A percentile compares a stretch with the other conserved stretches of the same genome.
phyloP scores from a whole-genome alignment of 2,797 vertebrate species.

The Dicrostonyx torquatus region DNA sequence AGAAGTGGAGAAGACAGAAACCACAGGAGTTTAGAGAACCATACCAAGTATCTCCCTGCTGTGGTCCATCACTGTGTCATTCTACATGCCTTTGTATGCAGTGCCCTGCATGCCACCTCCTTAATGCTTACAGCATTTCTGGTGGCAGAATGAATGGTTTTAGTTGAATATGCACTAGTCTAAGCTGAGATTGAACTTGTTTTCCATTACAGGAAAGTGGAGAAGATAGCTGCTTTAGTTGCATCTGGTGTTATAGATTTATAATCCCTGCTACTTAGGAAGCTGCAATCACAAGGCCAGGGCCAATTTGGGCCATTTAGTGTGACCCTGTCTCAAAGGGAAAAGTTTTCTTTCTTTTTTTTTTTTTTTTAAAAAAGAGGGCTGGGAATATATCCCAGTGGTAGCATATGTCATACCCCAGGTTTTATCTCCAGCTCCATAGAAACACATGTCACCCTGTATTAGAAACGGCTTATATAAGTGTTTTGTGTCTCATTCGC shows the following conservation, averaged over 20 bases:
- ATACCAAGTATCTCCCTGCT: too few species aligned
- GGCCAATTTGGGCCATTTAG: neutral
- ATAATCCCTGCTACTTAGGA: neutral
- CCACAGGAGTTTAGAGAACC: neutral
- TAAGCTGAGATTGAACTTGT: neutral
- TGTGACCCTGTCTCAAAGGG: neutral
- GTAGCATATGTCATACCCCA: neutral
- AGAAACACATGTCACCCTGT: neutral
- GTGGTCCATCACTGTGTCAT: neutral
- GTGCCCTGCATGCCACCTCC: fast-evolving
- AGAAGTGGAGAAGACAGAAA: neutral
- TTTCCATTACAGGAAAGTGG: neutral
- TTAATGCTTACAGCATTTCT: neutral
- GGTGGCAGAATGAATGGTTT: neutral
- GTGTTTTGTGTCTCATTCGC: neutral
- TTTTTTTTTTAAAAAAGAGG: neutral
- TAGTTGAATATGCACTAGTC: neutral
- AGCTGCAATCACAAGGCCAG: neutral
- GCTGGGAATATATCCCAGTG: neutral
- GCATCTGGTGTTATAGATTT: neutral
- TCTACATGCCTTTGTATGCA: neutral
- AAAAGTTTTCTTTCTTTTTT: neutral
- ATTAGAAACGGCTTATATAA: neutral
- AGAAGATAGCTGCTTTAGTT: neutral
- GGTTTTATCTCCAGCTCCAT: neutral